phyloP scores from a whole-genome alignment of 2,113 vertebrate species.

The Pomatostomus ruficeps region DNA sequence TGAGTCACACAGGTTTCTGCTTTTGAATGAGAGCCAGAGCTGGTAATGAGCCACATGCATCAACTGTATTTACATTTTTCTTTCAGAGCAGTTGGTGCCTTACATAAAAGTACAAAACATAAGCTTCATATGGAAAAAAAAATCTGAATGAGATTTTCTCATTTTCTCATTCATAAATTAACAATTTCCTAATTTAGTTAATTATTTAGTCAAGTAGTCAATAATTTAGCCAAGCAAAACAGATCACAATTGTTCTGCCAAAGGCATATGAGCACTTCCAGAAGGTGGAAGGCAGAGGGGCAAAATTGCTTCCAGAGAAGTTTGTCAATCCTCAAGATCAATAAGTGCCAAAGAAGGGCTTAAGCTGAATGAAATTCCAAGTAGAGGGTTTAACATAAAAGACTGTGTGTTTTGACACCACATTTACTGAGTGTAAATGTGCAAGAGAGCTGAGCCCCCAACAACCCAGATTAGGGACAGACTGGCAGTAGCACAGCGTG shows the following conservation, averaged over 20 bases:
- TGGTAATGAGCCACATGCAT: background rate
- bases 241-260: background rate
- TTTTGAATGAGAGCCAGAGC: background rate
- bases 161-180: background rate
- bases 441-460: background rate
- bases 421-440: background rate
- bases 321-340: background rate
- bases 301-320: background rate
- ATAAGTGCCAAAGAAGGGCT: background rate
- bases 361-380: background rate
- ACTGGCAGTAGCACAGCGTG: rapidly evolving
- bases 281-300: background rate
- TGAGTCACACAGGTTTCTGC: background rate
- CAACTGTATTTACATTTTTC: background rate
- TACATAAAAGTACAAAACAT: background rate
- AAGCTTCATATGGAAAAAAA: background rate
- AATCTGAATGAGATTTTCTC: background rate
- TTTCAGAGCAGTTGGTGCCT: background rate
- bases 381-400: background rate
- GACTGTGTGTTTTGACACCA: background rate
- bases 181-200: background rate
- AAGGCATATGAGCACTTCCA: background rate
- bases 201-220: background rate
- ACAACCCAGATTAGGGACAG: background rate
- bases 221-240: background rate